Percentiles rank a stretch among this genome's conserved stretches.
Evolutionary conservation across 2,888 invertebrate genomes (phyloP).

Genomic region (Tuberolachnus salignus): DNA sequence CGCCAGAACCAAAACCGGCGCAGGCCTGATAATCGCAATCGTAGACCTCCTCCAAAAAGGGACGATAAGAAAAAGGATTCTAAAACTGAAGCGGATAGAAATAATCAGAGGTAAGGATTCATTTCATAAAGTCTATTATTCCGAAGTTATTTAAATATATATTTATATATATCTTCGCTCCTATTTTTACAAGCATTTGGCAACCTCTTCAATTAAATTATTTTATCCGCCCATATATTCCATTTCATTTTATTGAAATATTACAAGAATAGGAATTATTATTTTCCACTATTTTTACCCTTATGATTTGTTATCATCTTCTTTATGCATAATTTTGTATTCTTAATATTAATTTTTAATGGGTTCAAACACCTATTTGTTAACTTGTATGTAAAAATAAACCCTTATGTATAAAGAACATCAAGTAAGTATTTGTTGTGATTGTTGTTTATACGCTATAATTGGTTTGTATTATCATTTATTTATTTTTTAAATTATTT

Average conservation of each 20-base stretch:
- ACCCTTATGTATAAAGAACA: neutral
- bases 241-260: conserved; percentile 43
- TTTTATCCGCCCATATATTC: conserved; percentile 54
- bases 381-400: conserved; percentile 13
- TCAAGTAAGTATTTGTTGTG: conserved; percentile 45
- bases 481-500: neutral
- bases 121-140: conserved; percentile 55
- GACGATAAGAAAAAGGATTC: conserved; percentile 56
- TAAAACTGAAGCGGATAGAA: conserved; percentile 56
- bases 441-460: neutral
- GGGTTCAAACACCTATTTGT: conserved; percentile 8
- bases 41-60: conserved; percentile 56
- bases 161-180: conserved; percentile 55
- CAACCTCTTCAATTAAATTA: conserved; percentile 50
- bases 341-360: conserved; percentile 13
- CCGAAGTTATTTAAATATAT: conserved; percentile 54
- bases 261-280: conserved; percentile 23
- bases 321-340: conserved; percentile 33
- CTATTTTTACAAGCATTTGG: conserved; percentile 51
- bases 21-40: conserved; percentile 57
- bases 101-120: conserved; percentile 55
- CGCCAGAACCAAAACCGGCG: conserved; percentile 56
- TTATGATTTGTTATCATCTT: conserved; percentile 36
- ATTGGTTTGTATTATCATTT: conserved; percentile 10
- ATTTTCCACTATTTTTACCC: conserved; percentile 21